phyloP scores from a whole-genome alignment of 2,888 invertebrate genomes.

The Tromatobia lineatoria region DNA sequence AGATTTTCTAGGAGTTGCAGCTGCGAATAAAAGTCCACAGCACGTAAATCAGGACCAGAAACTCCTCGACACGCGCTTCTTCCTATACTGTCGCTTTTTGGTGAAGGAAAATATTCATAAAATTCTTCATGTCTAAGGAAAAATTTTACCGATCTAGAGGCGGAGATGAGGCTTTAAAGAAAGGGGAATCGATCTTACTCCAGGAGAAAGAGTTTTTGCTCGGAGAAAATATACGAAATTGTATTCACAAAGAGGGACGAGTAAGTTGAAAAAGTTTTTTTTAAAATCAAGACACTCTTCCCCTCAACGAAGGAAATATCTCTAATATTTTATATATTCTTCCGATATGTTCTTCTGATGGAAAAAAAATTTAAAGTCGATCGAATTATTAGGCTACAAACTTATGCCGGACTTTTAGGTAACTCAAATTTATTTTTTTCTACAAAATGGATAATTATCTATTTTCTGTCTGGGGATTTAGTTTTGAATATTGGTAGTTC shows the following conservation, averaged over 20 bases:
- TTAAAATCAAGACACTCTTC: too few relatives aligned
- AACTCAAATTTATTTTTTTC: too few relatives aligned
- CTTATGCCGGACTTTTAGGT: too few relatives aligned
- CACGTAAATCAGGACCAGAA: not conserved
- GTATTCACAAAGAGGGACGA: not conserved
- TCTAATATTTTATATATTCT: too few relatives aligned
- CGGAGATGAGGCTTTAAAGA: not conserved
- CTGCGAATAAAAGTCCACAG: slow-evolving; percentile 13
- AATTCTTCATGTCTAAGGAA: slow-evolving; percentile 16
- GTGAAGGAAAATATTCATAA: slow-evolving; percentile 25
- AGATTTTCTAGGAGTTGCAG: slow-evolving; percentile 24
- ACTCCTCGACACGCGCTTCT: slow-evolving; percentile 7
- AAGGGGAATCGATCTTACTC: not conserved
- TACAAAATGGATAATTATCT: too few relatives aligned
- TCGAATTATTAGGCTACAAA: too few relatives aligned
- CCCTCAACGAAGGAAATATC: too few relatives aligned
- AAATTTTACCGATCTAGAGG: not conserved
- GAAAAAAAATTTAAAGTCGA: too few relatives aligned
- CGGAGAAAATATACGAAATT: not conserved
- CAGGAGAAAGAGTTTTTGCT: not conserved
- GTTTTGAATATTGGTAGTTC: too few relatives aligned
- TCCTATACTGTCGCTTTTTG: not conserved
- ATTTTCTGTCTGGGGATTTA: too few relatives aligned
- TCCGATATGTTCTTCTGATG: too few relatives aligned
- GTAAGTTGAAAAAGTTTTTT: too few relatives aligned